These are phyloP conservation scores for Ophioninae sp. DNA, from an alignment of 2,888 invertebrate genomes.

Conservation along the genomic window DNA sequence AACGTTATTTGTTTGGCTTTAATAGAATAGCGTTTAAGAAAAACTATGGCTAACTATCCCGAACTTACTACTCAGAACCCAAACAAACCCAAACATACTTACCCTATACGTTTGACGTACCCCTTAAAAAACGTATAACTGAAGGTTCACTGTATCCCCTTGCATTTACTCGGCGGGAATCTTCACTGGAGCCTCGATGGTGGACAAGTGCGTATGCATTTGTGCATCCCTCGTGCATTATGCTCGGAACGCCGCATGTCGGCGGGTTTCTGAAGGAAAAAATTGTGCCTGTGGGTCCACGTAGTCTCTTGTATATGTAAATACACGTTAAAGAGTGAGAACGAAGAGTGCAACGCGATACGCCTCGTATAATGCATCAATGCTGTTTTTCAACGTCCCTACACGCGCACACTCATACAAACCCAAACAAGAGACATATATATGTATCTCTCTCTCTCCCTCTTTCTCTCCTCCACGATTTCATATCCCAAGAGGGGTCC, in stretches of 20 bases:
- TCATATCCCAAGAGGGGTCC: slow-evolving; percentile 68
- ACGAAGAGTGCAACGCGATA: slow-evolving; percentile 45
- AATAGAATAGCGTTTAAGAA: no score
- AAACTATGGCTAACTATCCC: no score
- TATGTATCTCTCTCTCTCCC: neutral
- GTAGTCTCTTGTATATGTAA: neutral
- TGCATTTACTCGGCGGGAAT: neutral
- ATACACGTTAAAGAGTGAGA: slow-evolving; percentile 23
- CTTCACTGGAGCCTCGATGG: neutral
- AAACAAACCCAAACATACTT: no score
- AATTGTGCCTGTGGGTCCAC: slow-evolving; percentile 20
- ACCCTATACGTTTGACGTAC: no score
- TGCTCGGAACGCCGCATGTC: slow-evolving; percentile 39
- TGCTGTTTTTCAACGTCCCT: slow-evolving; percentile 22
- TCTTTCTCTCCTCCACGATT: slow-evolving; percentile 59
- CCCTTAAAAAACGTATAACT: no score
- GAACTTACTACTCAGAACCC: no score
- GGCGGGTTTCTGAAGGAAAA: slow-evolving; percentile 35
- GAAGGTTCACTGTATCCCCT: neutral
- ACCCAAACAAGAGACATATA: slow-evolving; percentile 3
- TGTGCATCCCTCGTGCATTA: slow-evolving; percentile 30
- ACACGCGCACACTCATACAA: no score
- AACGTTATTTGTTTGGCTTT: no score
- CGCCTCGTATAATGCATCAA: slow-evolving; percentile 52
- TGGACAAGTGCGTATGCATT: neutral